A percentile compares a stretch with the other conserved stretches of the same genome.
These are phyloP conservation scores for Gambelia wislizenii DNA, from an alignment of 2,797 vertebrate species.

Conservation along the genomic window DNA sequence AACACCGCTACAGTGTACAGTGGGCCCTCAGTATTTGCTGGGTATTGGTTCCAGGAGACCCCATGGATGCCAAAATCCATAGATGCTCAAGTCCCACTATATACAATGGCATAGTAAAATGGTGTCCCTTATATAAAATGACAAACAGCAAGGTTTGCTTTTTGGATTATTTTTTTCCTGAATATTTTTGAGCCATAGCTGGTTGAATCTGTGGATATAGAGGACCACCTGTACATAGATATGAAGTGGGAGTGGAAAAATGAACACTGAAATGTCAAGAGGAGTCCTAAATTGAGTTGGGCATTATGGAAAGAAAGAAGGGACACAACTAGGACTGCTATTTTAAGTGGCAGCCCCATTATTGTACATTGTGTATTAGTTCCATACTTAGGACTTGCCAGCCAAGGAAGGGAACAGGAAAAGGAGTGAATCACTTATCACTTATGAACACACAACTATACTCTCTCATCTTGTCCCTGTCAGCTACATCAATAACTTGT, in stretches of 20 bases:
- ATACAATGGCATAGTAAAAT: no score
- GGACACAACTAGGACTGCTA: background rate
- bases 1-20: background rate
- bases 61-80: no score
- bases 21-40: no score
- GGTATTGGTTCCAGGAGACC: no score
- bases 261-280: background rate
- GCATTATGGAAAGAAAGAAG: background rate
- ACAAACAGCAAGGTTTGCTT: no score
- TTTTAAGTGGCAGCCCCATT: background rate
- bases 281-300: background rate
- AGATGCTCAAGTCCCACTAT: no score
- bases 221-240: no score
- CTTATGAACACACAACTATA: background rate
- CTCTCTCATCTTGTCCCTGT: conserved; percentile 15
- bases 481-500: background rate
- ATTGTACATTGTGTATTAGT: background rate
- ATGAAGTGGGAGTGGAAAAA: background rate
- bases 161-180: no score
- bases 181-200: no score
- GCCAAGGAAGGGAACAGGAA: background rate
- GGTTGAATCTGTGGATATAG: no score
- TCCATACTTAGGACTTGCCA: background rate
- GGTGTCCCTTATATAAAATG: no score
- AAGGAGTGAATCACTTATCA: background rate